Evolutionary conservation across 2,888 invertebrate genomes (phyloP).

Genomic region (Empis livida): DNA sequence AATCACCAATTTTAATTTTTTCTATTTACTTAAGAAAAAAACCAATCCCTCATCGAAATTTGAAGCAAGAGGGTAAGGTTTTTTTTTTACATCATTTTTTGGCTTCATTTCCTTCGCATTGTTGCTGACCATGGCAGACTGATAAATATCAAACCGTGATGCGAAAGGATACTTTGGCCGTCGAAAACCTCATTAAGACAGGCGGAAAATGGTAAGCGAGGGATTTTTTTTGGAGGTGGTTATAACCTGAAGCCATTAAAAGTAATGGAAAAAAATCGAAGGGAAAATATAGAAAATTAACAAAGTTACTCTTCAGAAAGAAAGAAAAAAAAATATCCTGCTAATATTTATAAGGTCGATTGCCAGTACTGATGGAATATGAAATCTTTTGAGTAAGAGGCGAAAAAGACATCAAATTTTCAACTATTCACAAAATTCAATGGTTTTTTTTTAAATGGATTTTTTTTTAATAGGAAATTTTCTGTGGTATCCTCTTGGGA

Average conservation of each 20-base stretch:
- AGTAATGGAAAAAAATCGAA: constrained; percentile 4
- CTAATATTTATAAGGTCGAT: no score
- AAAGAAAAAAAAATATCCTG: background rate
- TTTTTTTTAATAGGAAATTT: constrained; percentile 3
- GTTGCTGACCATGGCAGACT: no score
- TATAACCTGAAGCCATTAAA: constrained; percentile 13
- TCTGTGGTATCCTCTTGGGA: constrained; percentile 6
- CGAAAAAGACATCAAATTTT: constrained; percentile 13
- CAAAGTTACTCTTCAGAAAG: background rate
- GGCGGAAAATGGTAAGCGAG: no score
- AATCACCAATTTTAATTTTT: constrained; percentile 17
- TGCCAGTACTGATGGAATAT: constrained; percentile 1
- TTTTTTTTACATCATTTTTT: background rate
- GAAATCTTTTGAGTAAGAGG: constrained; percentile 4
- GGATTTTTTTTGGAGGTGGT: background rate
- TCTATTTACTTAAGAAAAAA: constrained; percentile 9
- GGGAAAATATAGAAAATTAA: background rate
- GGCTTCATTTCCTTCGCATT: no score
- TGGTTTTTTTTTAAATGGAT: constrained; percentile 4
- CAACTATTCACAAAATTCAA: background rate
- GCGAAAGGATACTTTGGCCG: no score
- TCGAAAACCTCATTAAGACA: no score
- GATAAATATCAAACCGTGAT: no score
- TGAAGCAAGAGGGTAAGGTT: background rate
- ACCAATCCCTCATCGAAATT: background rate